Conservation (phyloP, 2,888 invertebrate genomes). For the Heliconius erato region DNA sequence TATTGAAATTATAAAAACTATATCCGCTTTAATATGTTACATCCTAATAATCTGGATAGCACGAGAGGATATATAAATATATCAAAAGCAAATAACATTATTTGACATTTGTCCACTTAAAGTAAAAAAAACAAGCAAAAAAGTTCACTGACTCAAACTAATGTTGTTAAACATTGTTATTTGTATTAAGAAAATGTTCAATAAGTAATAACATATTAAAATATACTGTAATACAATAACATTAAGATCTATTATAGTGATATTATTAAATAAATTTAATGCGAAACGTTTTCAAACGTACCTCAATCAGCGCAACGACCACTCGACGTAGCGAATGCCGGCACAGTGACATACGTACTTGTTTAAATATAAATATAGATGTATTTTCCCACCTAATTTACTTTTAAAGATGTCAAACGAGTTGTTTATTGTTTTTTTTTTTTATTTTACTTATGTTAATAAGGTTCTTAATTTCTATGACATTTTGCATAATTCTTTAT, state of each 20-base stretch:
- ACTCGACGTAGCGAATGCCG: conserved; percentile 53
- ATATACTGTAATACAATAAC: not conserved
- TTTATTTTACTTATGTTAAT: conserved; percentile 14
- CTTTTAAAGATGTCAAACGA: conserved; percentile 46
- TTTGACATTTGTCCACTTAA: not conserved
- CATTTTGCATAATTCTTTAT: conserved; percentile 6
- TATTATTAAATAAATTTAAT: conserved; percentile 8
- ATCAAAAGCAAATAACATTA: not conserved
- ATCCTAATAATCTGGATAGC: conserved; percentile 8
- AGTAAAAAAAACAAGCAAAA: not conserved
- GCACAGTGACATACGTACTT: conserved; percentile 50
- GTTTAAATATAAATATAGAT: conserved; percentile 40
- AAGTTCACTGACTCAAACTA: conserved; percentile 27
- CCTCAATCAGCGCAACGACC: conserved; percentile 52
- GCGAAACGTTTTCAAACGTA: conserved; percentile 29
- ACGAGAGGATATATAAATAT: conserved; percentile 11
- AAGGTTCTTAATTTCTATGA: not conserved
- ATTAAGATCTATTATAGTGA: conserved; percentile 1
- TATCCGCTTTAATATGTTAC: conserved; percentile 17
- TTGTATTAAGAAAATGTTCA: not conserved
- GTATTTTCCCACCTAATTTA: conserved; percentile 50
- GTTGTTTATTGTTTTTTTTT: conserved; percentile 48
- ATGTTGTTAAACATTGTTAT: conserved; percentile 10
- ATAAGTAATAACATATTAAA: not conserved
- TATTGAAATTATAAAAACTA: conserved; percentile 15